Conservation (phyloP, 2,113 vertebrate species). For the Leptobrachium ailaonicum region DNA sequence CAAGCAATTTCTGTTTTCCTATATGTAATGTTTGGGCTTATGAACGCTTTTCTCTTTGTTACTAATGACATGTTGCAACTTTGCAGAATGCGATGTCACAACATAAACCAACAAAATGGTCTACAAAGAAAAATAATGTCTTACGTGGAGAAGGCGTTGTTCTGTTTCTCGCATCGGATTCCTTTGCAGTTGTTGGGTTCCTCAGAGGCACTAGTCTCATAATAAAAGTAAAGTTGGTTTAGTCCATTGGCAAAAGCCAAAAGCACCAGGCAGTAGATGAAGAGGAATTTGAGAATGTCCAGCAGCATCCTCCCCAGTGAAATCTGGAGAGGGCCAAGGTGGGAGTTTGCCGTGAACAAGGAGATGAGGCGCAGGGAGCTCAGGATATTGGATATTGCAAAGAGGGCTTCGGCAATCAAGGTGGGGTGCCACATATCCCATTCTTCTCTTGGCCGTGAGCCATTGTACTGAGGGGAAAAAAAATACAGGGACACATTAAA, state of each 20-base stretch:
- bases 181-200: slow-evolving; percentile 95
- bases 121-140: slow-evolving; percentile 51
- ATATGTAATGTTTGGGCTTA: too few species aligned
- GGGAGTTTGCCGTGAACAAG: slow-evolving; percentile 97
- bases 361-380: slow-evolving; percentile 97
- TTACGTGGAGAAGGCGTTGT: slow-evolving; percentile 98
- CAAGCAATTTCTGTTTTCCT: too few species aligned
- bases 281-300: slow-evolving; percentile 99
- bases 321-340: slow-evolving; percentile 96
- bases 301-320: slow-evolving; percentile 96
- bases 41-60: too few species aligned
- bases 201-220: slow-evolving; percentile 92
- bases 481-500: slow-evolving; percentile 25
- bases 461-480: slow-evolving; percentile 81
- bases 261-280: slow-evolving; percentile 98
- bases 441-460: slow-evolving; percentile 89
- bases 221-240: slow-evolving; percentile 98
- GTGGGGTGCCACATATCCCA: slow-evolving; percentile 99
- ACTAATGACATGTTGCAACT: too few species aligned
- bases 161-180: slow-evolving; percentile 95
- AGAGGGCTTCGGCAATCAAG: slow-evolving; percentile 94
- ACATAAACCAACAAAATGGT: too few species aligned
- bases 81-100: too few species aligned
- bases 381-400: slow-evolving; percentile 98
- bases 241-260: slow-evolving; percentile 94